These are phyloP conservation scores for Callocephalon fimbriatum DNA, from an alignment of 2,113 vertebrate species.

Conservation along the genomic window DNA sequence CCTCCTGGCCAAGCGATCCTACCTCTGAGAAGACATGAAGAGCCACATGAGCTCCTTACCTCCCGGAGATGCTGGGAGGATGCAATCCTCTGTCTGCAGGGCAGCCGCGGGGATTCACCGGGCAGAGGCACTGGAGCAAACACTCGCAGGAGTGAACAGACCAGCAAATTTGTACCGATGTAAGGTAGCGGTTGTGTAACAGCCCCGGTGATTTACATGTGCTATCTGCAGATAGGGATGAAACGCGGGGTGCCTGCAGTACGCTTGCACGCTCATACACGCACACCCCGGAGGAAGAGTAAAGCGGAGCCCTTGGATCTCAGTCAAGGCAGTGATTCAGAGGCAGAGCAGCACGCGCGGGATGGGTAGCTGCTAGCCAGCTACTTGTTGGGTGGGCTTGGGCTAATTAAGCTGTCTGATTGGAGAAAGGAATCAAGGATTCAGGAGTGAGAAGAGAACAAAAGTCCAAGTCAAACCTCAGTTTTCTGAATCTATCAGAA, in stretches of 20 bases:
- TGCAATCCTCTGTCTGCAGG: fast-evolving
- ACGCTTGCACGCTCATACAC: neutral
- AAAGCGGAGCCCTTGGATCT: conserved; percentile 33
- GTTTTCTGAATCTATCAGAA: neutral
- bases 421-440: neutral
- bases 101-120: fast-evolving
- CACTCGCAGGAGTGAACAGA: neutral
- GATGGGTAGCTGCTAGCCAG: neutral
- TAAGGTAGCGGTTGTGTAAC: neutral
- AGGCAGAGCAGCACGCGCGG: neutral
- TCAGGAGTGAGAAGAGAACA: neutral
- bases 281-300: neutral
- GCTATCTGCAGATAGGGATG: neutral
- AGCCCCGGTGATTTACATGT: neutral
- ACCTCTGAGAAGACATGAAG: neutral
- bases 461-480: neutral
- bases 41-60: neutral
- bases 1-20: neutral
- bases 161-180: neutral
- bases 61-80: neutral
- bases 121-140: neutral
- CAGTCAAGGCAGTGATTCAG: conserved; percentile 60
- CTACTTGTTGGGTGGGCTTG: conserved; percentile 52
- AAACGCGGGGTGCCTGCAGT: neutral
- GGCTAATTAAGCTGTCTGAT: neutral